These are phyloP conservation scores for Tachysurus vachellii DNA, from an alignment of 2,113 vertebrate species.

Conservation along the genomic window DNA sequence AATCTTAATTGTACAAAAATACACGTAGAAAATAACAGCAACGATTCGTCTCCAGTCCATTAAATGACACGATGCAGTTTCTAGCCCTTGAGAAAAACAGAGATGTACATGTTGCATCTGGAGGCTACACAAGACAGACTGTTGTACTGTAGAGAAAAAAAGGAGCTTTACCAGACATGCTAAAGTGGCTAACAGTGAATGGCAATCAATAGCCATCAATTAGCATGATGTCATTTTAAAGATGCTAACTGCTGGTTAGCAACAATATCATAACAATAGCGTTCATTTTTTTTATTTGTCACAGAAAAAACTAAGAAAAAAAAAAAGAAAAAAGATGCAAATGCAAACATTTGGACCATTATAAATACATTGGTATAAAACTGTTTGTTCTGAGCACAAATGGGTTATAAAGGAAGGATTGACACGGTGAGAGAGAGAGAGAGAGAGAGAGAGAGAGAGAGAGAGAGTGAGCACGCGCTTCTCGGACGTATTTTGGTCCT, in stretches of 20 bases:
- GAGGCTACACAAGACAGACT: constrained; percentile 79
- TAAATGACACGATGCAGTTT: constrained; percentile 99
- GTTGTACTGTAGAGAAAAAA: background rate
- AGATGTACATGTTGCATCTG: constrained; percentile 93
- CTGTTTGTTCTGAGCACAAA: constrained; percentile 92
- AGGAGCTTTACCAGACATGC: constrained; percentile 19
- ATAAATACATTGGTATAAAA: constrained; percentile 99
- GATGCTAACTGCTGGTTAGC: constrained; percentile 11
- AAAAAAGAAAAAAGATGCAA: background rate
- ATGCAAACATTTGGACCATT: constrained; percentile 88
- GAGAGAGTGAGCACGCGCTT: constrained; percentile 76
- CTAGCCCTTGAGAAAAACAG: constrained; percentile 98
- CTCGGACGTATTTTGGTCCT: constrained; percentile 95
- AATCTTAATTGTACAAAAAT: constrained; percentile 99
- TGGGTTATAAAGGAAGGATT: constrained; percentile 83
- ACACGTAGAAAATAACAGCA: constrained; percentile 99
- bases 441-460: constrained; percentile 74
- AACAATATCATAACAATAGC: background rate
- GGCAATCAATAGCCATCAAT: constrained; percentile 21
- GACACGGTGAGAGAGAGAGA: constrained; percentile 61
- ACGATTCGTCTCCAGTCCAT: constrained; percentile 95
- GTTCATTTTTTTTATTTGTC: background rate
- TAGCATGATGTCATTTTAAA: constrained; percentile 7
- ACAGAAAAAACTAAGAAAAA: constrained; percentile 5
- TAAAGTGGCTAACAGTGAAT: background rate